phyloP scores from a whole-genome alignment of 1,140 invertebrate species.

The Atta cephalotes region DNA sequence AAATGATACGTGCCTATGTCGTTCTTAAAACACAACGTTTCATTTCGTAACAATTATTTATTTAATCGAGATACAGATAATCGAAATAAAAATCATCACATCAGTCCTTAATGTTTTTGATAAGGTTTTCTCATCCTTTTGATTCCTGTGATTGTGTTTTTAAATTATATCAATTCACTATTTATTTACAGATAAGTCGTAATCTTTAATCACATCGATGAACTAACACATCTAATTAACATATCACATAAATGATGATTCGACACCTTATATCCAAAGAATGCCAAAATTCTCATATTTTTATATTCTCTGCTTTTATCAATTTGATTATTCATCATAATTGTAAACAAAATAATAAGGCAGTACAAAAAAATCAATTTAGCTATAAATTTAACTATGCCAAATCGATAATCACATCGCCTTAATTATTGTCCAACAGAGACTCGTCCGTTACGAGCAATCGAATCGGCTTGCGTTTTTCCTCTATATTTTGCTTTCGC shows the following conservation, averaged over 20 bases:
- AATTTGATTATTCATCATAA: slow-evolving; percentile 6
- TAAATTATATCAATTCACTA: slow-evolving; percentile 10
- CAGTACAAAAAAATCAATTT: slow-evolving; percentile 35
- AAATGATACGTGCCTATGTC: background rate
- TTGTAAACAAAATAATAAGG: background rate
- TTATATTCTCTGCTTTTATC: background rate
- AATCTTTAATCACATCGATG: slow-evolving; percentile 38
- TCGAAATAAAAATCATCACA: slow-evolving; percentile 8
- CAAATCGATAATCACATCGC: background rate
- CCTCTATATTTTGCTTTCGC: slow-evolving; percentile 80
- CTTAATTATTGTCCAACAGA: slow-evolving; percentile 41
- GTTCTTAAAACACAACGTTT: slow-evolving; percentile 19
- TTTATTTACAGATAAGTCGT: slow-evolving; percentile 13
- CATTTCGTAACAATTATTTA: slow-evolving; percentile 42
- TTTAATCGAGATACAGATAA: slow-evolving; percentile 33
- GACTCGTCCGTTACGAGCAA: slow-evolving; percentile 55
- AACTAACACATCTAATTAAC: slow-evolving; percentile 31
- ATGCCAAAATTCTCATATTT: background rate
- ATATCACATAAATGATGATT: background rate
- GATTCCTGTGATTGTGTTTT: background rate
- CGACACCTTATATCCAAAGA: background rate
- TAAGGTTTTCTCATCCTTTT: slow-evolving; percentile 21
- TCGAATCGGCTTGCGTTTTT: slow-evolving; percentile 60
- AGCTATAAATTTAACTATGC: slow-evolving; percentile 19
- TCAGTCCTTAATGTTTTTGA: slow-evolving; percentile 4